Evolutionary conservation across 2,113 vertebrate species (phyloP).

Genomic region (Eptesicus fuscus): DNA sequence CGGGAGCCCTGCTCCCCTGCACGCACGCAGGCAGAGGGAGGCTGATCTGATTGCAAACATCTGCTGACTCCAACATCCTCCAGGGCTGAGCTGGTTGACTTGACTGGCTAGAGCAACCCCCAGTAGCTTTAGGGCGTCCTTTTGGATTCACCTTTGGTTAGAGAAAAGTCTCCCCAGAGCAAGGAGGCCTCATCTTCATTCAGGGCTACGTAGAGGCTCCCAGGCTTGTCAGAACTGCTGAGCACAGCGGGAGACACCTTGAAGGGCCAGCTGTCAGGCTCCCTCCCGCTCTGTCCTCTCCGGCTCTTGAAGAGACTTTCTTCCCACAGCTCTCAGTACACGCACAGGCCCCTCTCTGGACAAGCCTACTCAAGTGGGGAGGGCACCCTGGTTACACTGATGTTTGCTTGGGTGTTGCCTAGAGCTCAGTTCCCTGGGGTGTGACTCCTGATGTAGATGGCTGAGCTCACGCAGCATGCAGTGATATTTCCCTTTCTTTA

Average conservation of each 20-base stretch:
- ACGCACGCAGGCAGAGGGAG: not conserved
- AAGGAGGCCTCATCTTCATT: not conserved
- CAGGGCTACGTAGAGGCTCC: not conserved
- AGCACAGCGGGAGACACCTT: not conserved
- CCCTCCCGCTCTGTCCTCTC: not conserved
- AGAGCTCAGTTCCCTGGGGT: not conserved
- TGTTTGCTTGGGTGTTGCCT: not conserved
- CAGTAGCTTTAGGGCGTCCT: not conserved
- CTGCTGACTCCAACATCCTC: not conserved
- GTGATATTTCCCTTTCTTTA: too few species aligned
- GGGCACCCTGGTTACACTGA: not conserved
- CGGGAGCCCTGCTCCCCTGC: not conserved
- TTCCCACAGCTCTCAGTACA: not conserved
- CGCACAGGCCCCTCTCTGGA: too few species aligned
- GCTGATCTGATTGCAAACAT: not conserved
- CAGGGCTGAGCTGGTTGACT: not conserved
- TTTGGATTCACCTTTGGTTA: not conserved
- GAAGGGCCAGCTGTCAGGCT: not conserved
- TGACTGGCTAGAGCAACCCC: not conserved
- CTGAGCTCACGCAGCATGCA: not conserved
- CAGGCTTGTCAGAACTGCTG: not conserved
- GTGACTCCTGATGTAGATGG: not conserved
- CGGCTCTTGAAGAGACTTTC: not conserved
- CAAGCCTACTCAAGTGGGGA: not conserved
- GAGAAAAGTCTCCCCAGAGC: not conserved